A percentile compares a stretch with the other conserved stretches of the same genome.
phyloP scores from a whole-genome alignment of 1,140 invertebrate species.

The Stenopsyche tienmushanensis region DNA sequence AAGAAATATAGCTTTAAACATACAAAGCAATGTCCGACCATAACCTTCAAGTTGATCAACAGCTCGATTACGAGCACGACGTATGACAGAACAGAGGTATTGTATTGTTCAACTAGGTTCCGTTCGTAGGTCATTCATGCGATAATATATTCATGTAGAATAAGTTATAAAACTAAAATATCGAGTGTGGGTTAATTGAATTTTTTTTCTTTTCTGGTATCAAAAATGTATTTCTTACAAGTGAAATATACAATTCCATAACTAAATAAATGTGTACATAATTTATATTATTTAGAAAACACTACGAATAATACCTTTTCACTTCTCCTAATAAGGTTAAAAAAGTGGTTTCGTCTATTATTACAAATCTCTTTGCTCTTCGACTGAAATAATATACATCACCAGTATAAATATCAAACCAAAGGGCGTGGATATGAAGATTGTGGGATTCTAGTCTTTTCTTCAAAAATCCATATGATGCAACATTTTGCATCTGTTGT shows the following conservation, averaged over 20 bases:
- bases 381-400: constrained; percentile 93
- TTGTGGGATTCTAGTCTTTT: constrained; percentile 77
- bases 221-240: too few species aligned
- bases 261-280: too few species aligned
- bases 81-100: too few species aligned
- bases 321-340: constrained; percentile 75
- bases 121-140: too few species aligned
- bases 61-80: too few species aligned
- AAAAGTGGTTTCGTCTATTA: constrained; percentile 81
- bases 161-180: not conserved
- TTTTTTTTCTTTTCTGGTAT: too few species aligned
- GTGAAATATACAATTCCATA: too few species aligned
- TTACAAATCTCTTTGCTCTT: constrained; percentile 77
- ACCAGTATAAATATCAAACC: constrained; percentile 97
- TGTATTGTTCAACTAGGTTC: too few species aligned
- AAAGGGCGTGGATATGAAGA: constrained; percentile 88
- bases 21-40: too few species aligned
- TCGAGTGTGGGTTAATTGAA: too few species aligned
- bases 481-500: constrained; percentile 92
- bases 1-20: too few species aligned
- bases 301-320: constrained; percentile 73
- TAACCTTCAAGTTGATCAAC: too few species aligned
- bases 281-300: not conserved
- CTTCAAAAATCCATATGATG: constrained; percentile 91
- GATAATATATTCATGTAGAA: not conserved